Evolutionary conservation across 2,113 vertebrate genomes (phyloP), one percentile per base, ranked within the genome.

Genomic region (Baryphthengus martii): DNA sequence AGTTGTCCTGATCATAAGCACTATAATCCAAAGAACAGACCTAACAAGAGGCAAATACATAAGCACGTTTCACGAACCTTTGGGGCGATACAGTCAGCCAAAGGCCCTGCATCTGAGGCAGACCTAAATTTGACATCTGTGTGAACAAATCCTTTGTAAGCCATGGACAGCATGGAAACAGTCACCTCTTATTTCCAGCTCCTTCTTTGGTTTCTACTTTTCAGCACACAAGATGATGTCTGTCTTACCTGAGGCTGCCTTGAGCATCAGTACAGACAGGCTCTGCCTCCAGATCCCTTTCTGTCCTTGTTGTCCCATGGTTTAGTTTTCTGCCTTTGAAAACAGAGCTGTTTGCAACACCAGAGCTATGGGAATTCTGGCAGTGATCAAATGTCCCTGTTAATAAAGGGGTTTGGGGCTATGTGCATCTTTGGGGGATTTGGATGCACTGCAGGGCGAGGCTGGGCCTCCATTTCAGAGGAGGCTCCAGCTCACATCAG

Each of bases 401-500:
- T 77, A 77, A 92, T 0, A 23, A 61, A 80, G n/a, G 80, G 50
- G 90, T 76, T 92, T 55, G 63, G 61, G 93, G 80, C 72, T 90
- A 35, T 90, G 80, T 87, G 61, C 77, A 72, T 89, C 86, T 94
- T 82, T 79, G 70, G 77, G 33, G 52, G 77, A 75, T 68, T 73
- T 59, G 81, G 87, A 87, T 72, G 70, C 35, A 63, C 56, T 72
- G 65, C 52, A 79, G 94, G 91, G 91, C 5, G 44, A 96, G 89
- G 93, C 89, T 83, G 73, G 91, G 85, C 96, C 62, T 93, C 94
- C 95, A 96, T 96, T 93, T 79, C 96, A 86, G 85, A 89, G 67
- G 91, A 93, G 90, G 85, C 81, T 96, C 62, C 89, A 92, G 76
- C 55, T 82, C 58, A 4, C 79, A 3, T 33, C 61, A 47, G 40